Percentiles rank a stretch among this genome's conserved stretches.
Conservation (phyloP, 1,140 invertebrate genomes). For the Sarcophaga bullata region DNA sequence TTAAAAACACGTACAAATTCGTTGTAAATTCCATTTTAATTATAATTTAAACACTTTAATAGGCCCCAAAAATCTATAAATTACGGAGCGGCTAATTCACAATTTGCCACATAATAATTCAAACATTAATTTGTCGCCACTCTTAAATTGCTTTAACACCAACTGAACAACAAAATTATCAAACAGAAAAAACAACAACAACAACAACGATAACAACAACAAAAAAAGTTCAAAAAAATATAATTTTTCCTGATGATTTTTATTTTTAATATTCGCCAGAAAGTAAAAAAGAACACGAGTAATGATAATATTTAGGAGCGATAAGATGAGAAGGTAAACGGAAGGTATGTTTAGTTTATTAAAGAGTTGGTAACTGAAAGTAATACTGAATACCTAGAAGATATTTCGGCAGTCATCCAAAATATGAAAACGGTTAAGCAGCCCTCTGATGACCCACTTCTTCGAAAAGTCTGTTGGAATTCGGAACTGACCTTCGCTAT, state of each 20-base stretch:
- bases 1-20: too few relatives aligned
- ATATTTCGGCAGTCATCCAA: too few relatives aligned
- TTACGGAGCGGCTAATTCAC: constrained; percentile 38
- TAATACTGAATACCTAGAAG: too few relatives aligned
- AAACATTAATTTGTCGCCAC: constrained; percentile 41
- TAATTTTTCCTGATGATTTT: not conserved
- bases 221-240: not conserved
- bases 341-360: not conserved
- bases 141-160: not conserved
- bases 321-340: not conserved
- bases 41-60: constrained; percentile 12
- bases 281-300: not conserved
- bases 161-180: not conserved
- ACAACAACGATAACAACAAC: not conserved
- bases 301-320: not conserved
- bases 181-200: not conserved
- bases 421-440: too few relatives aligned
- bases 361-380: too few relatives aligned
- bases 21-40: too few relatives aligned
- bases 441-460: too few relatives aligned
- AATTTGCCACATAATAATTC: constrained; percentile 43
- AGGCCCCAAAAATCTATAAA: constrained; percentile 35
- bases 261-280: not conserved
- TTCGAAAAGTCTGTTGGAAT: too few relatives aligned
- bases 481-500: too few relatives aligned